Evolutionary conservation across 2,113 vertebrate genomes (phyloP).

Genomic region (Falcunculus frontatus): DNA sequence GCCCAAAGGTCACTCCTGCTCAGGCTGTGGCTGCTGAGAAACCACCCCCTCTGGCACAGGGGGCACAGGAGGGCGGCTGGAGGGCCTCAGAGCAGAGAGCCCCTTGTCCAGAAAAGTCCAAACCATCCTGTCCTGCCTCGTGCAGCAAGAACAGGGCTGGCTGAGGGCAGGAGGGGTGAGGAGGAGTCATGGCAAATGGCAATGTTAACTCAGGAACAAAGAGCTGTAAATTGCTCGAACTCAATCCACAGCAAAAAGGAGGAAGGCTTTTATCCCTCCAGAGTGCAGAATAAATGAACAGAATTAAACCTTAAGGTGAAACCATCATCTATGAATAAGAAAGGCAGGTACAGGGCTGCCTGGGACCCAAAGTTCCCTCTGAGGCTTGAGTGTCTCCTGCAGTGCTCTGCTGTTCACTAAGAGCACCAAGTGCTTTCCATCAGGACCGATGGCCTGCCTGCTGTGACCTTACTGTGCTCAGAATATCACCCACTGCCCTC

Average conservation of each 20-base stretch:
- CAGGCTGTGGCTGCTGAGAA: background rate
- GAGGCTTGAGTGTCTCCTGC: background rate
- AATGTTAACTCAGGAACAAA: background rate
- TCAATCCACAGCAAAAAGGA: background rate
- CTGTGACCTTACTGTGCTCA: background rate
- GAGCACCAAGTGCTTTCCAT: background rate
- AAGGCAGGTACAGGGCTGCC: background rate
- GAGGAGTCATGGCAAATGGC: background rate
- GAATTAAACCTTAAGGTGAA: background rate
- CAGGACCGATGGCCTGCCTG: background rate
- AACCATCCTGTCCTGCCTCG: background rate
- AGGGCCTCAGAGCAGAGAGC: rapidly evolving
- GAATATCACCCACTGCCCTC: background rate
- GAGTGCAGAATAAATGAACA: background rate
- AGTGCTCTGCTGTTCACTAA: background rate
- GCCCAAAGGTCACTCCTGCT: background rate
- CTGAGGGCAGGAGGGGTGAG: background rate
- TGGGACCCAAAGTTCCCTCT: background rate
- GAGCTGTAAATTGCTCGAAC: background rate
- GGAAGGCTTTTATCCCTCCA: background rate
- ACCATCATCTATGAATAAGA: background rate
- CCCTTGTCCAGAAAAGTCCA: background rate
- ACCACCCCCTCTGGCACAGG: rapidly evolving
- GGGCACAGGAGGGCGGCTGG: rapidly evolving
- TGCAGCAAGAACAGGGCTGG: background rate